These are phyloP conservation scores for Campoplex capitator DNA, from an alignment of 2,888 invertebrate species.

Conservation along the genomic window DNA sequence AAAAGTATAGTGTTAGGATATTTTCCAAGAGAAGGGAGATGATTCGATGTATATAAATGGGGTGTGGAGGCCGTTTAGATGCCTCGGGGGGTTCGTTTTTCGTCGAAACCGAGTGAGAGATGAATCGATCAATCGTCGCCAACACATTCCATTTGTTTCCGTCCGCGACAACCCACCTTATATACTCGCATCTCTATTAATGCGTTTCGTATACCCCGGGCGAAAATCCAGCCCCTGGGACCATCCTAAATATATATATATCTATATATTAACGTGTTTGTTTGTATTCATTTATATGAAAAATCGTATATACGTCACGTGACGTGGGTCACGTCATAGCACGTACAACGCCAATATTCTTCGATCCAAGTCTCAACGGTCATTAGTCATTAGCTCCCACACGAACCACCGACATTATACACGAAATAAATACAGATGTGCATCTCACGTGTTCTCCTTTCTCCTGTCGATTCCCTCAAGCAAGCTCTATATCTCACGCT, in stretches of 20 bases:
- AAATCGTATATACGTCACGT: constrained; percentile 28
- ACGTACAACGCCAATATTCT: constrained; percentile 80
- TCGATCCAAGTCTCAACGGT: constrained; percentile 79
- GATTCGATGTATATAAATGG: constrained; percentile 30
- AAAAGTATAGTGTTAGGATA: constrained; percentile 11
- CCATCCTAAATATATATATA: constrained; percentile 47
- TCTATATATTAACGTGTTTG: constrained; percentile 2
- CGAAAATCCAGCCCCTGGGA: constrained; percentile 81
- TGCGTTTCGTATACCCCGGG: constrained; percentile 81
- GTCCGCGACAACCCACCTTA: constrained; percentile 80
- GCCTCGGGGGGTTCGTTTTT: constrained; percentile 63
- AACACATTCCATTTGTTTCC: constrained; percentile 80
- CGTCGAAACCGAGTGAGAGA: constrained; percentile 69
- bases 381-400: constrained; percentile 78
- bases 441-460: constrained; percentile 31
- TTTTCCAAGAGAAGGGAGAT: constrained; percentile 52
- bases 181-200: constrained; percentile 80
- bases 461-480: constrained; percentile 20
- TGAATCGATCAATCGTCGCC: constrained; percentile 81
- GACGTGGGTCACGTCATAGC: constrained; percentile 56
- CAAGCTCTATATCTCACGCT: not conserved
- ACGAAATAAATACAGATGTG: constrained; percentile 18
- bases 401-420: constrained; percentile 2
- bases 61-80: constrained; percentile 53
- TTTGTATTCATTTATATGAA: constrained; percentile 82